Evolutionary conservation across 2,797 vertebrate genomes (phyloP), one percentile per base, ranked within the genome.

Genomic region (Gorsachius magnificus): DNA sequence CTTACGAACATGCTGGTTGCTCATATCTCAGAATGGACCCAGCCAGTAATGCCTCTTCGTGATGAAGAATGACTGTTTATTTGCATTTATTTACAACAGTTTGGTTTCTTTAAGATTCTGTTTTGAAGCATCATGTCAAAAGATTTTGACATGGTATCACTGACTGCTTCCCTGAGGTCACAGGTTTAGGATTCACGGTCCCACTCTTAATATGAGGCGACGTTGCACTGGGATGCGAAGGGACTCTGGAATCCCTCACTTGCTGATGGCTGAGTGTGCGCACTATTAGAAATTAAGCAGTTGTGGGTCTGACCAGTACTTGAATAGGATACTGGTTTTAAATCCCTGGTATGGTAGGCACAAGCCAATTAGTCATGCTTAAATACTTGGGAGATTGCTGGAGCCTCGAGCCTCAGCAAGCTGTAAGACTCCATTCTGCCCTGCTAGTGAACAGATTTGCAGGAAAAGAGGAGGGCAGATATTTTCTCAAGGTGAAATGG

Each of bases 341-440:
- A 91, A 90, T 88, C 72, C 68, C 69, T 60, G 76, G 60, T 66
- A 60, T 54, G 57, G 83, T 48, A 69, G 69, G 88, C 76, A 88
- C 90, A 93, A 90, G 72, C 51, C 85, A 96, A 64, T 89, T 80
- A 93, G 88, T 83, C 48, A 58, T 70, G 83, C 56, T 86, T 43
- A 80, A 88, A 63, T 72, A 74, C 68, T 43, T 70, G 64, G 51
- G 90, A 64, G 76, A 75, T 56, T 88, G 76, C 89, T 83, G 64
- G 33, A 95, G 76, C 58, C 60, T 58, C 0, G 0, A 72, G 91
- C 75, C 71, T 41, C 58, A 36, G 51, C 0, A 2, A 89, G 85
- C 71, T 9, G 1, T 35, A 53, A 87, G 88, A 51, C 69, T 86
- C 45, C 70, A 5, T 70, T 66, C 31, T 90, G 83, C 65, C 68